These are phyloP conservation scores for Noctua janthe DNA, from an alignment of 2,888 invertebrate species.

Conservation along the genomic window DNA sequence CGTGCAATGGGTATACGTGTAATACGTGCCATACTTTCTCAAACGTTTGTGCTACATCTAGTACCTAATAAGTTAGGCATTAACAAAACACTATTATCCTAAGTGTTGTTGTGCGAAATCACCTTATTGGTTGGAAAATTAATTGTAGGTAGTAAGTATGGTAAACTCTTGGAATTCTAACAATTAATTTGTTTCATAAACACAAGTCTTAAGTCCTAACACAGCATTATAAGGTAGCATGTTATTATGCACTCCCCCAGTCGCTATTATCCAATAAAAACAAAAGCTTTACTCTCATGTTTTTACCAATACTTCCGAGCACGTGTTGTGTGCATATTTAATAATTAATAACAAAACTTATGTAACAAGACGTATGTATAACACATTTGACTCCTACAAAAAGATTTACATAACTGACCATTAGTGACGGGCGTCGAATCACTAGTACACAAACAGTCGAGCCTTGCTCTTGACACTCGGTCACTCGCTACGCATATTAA, in stretches of 20 bases:
- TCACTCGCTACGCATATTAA: conserved; percentile 89
- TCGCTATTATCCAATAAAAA: conserved; percentile 6
- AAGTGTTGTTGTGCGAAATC: background rate
- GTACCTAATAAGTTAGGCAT: background rate
- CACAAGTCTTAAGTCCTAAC: background rate
- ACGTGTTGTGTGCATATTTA: conserved; percentile 29
- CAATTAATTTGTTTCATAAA: conserved; percentile 8
- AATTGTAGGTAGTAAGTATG: background rate
- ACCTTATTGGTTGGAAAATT: background rate
- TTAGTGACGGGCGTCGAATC: conserved; percentile 72
- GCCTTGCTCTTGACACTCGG: conserved; percentile 89
- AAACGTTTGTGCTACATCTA: conserved; percentile 5
- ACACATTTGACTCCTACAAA: conserved; percentile 59
- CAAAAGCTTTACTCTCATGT: conserved; percentile 12
- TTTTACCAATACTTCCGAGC: conserved; percentile 14
- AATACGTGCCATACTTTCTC: background rate
- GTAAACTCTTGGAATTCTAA: conserved; percentile 4
- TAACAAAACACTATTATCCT: background rate
- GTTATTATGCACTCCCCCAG: background rate
- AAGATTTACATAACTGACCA: conserved; percentile 76
- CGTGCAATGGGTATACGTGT: too few relatives aligned
- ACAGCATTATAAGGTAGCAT: background rate
- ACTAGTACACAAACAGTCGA: conserved; percentile 75
- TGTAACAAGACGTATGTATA: conserved; percentile 47
- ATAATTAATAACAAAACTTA: conserved; percentile 47